phyloP scores from a whole-genome alignment of 2,113 vertebrate species.

The Lota lota region DNA sequence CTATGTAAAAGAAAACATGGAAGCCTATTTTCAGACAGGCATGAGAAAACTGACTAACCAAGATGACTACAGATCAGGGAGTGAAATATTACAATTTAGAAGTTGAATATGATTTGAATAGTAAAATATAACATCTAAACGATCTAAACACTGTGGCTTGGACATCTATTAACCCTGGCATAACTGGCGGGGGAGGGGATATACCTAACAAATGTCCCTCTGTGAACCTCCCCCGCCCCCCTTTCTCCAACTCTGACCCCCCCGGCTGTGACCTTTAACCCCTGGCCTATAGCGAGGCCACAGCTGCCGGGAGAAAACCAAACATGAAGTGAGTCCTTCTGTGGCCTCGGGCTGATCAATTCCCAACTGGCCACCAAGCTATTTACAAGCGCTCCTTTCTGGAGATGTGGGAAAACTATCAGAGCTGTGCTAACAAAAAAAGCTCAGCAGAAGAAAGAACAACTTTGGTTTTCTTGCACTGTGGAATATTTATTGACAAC shows the following conservation, averaged over 20 bases:
- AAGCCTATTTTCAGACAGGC: too few species aligned
- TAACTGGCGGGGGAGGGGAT: constrained; percentile 25
- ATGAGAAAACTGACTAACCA: too few species aligned
- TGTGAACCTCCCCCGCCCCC: constrained; percentile 54
- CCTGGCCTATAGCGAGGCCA: constrained; percentile 67
- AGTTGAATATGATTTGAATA: too few species aligned
- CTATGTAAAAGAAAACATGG: too few species aligned
- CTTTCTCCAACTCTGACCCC: constrained; percentile 55
- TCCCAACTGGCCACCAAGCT: constrained; percentile 32
- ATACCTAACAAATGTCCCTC: constrained; percentile 70
- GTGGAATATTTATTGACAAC: too few species aligned
- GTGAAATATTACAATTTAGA: too few species aligned
- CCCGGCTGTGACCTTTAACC: constrained; percentile 55
- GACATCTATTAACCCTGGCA: constrained; percentile 36
- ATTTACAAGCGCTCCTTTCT: constrained; percentile 30
- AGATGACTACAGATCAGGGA: too few species aligned
- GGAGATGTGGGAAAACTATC: constrained; percentile 38
- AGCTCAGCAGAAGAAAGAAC: too few species aligned
- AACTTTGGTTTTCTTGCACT: too few species aligned
- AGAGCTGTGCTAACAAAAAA: background rate
- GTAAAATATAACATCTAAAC: too few species aligned
- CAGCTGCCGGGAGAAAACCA: constrained; percentile 72
- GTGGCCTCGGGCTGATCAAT: constrained; percentile 30
- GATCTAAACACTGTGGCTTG: constrained; percentile 47
- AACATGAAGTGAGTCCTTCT: constrained; percentile 57